phyloP scores from a whole-genome alignment of 1,140 invertebrate species.

The Ridgeia piscesae region DNA sequence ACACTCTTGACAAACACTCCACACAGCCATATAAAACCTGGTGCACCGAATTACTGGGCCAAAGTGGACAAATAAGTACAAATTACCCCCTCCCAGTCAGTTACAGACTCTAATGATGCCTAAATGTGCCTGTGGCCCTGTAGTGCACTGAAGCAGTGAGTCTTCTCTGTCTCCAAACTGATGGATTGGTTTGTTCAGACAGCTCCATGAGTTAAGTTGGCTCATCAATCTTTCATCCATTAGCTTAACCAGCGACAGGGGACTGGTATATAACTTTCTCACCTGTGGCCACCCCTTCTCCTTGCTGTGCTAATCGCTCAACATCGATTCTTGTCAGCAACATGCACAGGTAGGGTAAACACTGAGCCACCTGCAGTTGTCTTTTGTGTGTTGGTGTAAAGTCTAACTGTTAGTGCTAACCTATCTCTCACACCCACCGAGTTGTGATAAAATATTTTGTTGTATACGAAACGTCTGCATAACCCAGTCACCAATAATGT shows the following conservation, averaged over 20 bases:
- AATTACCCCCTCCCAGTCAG: background rate
- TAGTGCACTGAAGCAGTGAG: background rate
- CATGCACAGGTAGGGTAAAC: background rate
- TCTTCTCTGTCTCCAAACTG: background rate
- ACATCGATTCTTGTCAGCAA: background rate
- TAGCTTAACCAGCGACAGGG: background rate
- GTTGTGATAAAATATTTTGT: background rate
- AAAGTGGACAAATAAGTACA: background rate
- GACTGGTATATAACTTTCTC: background rate
- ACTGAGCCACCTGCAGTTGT: background rate
- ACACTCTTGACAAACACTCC: background rate
- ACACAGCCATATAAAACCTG: background rate
- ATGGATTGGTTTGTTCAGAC: background rate
- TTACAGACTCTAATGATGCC: background rate
- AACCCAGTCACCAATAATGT: background rate
- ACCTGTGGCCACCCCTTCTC: background rate
- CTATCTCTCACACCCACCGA: too few relatives aligned
- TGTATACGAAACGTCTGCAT: background rate
- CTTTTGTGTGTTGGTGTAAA: background rate
- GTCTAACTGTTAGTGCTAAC: too few relatives aligned
- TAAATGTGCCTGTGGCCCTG: background rate
- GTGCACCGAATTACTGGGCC: background rate
- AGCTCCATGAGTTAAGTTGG: background rate
- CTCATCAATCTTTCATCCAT: constrained; percentile 1
- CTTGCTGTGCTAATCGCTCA: background rate